These are phyloP conservation scores for Ladona fulva DNA, from an alignment of 1,140 invertebrate species.

Conservation along the genomic window DNA sequence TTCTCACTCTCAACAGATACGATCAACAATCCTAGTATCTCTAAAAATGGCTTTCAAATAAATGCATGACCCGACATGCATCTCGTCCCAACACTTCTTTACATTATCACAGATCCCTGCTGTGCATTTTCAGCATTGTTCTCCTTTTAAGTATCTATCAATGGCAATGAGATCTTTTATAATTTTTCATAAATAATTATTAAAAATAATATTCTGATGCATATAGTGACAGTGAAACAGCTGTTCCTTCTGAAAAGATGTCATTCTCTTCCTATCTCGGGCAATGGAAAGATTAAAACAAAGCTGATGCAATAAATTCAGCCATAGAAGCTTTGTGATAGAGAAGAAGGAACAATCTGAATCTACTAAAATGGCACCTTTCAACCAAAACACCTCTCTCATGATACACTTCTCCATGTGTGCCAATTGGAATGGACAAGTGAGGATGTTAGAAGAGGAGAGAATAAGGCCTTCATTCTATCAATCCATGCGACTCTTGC, in stretches of 20 bases:
- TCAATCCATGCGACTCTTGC: constrained; percentile 28
- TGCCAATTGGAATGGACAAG: not conserved
- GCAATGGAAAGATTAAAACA: not conserved
- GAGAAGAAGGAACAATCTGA: not conserved
- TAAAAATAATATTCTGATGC: constrained; percentile 6
- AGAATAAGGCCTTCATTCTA: not conserved
- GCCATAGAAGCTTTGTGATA: not conserved
- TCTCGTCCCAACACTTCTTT: not conserved
- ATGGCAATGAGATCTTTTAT: not conserved
- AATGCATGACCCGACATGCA: not conserved
- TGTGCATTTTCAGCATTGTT: constrained; percentile 9
- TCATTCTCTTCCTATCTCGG: not conserved
- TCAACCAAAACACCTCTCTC: not conserved
- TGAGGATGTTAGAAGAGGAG: not conserved
- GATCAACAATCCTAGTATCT: not conserved
- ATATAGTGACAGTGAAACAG: not conserved
- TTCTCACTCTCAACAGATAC: not conserved
- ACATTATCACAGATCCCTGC: not conserved
- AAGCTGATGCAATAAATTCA: not conserved
- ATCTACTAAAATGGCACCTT: not conserved
- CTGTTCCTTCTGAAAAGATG: not conserved
- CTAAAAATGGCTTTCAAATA: not conserved
- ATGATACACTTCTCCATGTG: not conserved
- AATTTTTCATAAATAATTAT: constrained; percentile 7
- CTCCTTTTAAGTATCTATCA: not conserved